Evolutionary conservation across 2,888 invertebrate genomes (phyloP).

Genomic region (Pristionchus exspectatus): DNA sequence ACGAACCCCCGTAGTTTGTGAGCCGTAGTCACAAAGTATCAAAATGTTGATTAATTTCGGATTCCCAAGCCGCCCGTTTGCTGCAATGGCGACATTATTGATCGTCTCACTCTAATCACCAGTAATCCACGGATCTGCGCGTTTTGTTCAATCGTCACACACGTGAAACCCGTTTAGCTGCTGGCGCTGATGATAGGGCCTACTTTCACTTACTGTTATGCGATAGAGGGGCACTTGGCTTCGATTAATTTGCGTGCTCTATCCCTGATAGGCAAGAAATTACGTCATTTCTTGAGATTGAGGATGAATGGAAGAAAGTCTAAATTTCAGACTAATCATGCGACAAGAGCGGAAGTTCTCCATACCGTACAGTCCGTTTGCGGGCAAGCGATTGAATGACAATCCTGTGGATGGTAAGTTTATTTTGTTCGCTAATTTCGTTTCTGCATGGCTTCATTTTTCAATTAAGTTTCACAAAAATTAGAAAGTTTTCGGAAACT

Average conservation of each 20-base stretch:
- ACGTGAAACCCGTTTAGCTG: conserved; percentile 18
- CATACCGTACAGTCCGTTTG: background rate
- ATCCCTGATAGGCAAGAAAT: background rate
- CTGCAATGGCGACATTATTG: background rate
- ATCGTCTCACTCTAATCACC: background rate
- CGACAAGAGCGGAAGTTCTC: conserved; percentile 63
- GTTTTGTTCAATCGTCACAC: background rate
- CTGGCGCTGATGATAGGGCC: background rate
- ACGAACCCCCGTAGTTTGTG: too few species aligned
- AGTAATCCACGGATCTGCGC: background rate
- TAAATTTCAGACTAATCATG: conserved; percentile 63
- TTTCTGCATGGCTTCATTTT: background rate
- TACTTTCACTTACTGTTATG: conserved; percentile 13
- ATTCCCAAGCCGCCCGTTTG: background rate
- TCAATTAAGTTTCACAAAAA: background rate
- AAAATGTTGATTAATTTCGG: too few species aligned
- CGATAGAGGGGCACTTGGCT: background rate
- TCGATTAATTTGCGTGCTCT: background rate
- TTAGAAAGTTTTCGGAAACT: background rate
- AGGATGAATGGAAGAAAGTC: too few species aligned
- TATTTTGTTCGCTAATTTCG: background rate
- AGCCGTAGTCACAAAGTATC: too few species aligned
- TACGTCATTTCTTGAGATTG: background rate
- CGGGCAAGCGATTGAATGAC: conserved; percentile 63
- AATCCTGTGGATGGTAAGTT: conserved; percentile 65